These are phyloP conservation scores for Sialis fuliginosa DNA, from an alignment of 2,888 invertebrate genomes.

Conservation along the genomic window DNA sequence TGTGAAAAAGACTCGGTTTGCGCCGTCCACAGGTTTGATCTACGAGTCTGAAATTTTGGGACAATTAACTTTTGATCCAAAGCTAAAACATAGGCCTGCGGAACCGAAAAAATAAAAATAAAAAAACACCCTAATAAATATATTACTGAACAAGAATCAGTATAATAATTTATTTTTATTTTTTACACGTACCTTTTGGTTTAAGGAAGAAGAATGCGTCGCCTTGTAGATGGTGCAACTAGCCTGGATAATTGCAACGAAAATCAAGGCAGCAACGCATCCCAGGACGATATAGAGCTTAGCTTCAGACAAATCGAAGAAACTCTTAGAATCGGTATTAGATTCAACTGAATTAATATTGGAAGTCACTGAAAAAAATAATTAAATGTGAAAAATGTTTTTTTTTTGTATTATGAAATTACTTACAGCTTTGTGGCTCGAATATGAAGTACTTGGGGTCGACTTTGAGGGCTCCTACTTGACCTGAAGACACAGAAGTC, in stretches of 20 bases:
- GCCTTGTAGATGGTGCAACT: conserved; percentile 63
- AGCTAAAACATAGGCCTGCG: too few relatives aligned
- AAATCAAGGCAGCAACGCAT: conserved; percentile 59
- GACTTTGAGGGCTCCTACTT: conserved; percentile 60
- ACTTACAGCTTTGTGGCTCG: conserved; percentile 52
- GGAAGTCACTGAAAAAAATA: conserved; percentile 32
- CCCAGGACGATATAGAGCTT: conserved; percentile 70
- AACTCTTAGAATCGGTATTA: conserved; percentile 25
- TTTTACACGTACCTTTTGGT: conserved; percentile 49
- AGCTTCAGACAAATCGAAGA: conserved; percentile 48
- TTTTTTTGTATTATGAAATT: too few relatives aligned
- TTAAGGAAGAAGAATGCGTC: conserved; percentile 31
- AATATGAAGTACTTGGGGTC: conserved; percentile 67
- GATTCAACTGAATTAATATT: conserved; percentile 26
- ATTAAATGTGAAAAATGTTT: conserved; percentile 3
- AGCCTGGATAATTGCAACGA: conserved; percentile 69
- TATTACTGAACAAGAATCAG: too few relatives aligned
- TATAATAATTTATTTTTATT: too few relatives aligned
- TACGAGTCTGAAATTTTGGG: too few relatives aligned
- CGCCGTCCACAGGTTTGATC: too few relatives aligned
- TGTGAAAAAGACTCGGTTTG: too few relatives aligned
- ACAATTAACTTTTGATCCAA: too few relatives aligned
- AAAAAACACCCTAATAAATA: too few relatives aligned
- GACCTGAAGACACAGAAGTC: conserved; percentile 52
- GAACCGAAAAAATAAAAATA: too few relatives aligned